A percentile compares a stretch with the other conserved stretches of the same genome.
Evolutionary conservation across 2,797 vertebrate genomes (phyloP).

Genomic region (Spea hammondii): DNA sequence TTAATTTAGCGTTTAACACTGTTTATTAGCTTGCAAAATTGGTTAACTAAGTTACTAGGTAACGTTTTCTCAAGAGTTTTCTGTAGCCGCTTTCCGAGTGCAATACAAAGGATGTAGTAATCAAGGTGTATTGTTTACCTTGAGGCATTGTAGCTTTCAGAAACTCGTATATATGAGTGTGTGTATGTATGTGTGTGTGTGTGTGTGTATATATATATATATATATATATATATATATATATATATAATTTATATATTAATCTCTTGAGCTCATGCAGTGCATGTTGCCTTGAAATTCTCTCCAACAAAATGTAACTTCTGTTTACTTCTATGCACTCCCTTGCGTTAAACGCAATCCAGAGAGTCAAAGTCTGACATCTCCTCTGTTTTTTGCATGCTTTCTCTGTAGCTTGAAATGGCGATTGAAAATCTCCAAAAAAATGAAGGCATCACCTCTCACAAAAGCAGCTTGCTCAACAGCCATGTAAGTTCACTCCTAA

Average conservation of each 20-base stretch:
- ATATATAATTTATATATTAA: neutral
- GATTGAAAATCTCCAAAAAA: constrained; percentile 99
- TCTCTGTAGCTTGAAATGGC: constrained; percentile 98
- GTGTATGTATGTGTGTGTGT: no score
- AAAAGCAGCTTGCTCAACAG: constrained; percentile 99
- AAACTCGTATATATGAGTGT: no score
- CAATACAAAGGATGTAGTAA: no score
- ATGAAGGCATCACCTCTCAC: constrained; percentile 98
- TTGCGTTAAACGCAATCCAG: neutral
- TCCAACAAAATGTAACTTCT: neutral
- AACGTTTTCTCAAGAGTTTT: no score
- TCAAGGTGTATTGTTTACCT: no score
- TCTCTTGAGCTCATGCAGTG: constrained; percentile 3
- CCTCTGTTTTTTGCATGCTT: constrained; percentile 77
- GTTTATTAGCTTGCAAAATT: no score
- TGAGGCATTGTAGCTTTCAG: constrained; percentile 3
- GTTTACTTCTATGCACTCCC: neutral
- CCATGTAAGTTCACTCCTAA: constrained; percentile 89
- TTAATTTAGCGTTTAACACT: no score
- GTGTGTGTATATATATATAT: no score
- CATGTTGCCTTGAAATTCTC: neutral
- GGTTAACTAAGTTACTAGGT: no score
- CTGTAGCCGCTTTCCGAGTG: no score
- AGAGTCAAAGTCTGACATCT: constrained; percentile 87
- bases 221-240: no score